Evolutionary conservation across 1,140 invertebrate species (phyloP).

Genomic region (Temnothorax nylanderi): DNA sequence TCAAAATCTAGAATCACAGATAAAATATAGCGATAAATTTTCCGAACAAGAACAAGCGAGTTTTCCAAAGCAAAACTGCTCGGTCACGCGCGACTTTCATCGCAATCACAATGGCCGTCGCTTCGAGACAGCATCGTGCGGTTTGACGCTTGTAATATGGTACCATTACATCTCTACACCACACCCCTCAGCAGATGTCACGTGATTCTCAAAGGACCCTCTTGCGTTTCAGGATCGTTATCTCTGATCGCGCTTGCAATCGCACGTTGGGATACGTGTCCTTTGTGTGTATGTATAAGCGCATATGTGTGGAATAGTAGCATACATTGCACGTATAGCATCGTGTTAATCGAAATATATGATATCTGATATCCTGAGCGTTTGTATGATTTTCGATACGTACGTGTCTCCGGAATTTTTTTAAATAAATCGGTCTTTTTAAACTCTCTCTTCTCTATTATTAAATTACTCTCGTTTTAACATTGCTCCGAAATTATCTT

Average conservation of each 20-base stretch:
- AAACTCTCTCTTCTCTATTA: background rate
- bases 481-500: background rate
- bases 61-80: background rate
- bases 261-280: constrained; percentile 19
- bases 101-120: constrained; percentile 64
- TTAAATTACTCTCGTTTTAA: background rate
- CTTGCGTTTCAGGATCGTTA: constrained; percentile 68
- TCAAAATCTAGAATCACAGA: background rate
- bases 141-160: constrained; percentile 70
- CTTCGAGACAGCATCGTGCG: constrained; percentile 65
- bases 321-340: background rate
- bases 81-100: constrained; percentile 28
- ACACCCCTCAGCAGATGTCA: constrained; percentile 70
- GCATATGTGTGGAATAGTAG: background rate
- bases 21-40: background rate
- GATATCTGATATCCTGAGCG: constrained; percentile 24
- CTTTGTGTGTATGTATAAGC: background rate
- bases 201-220: constrained; percentile 70
- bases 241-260: constrained; percentile 64
- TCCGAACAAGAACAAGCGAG: background rate
- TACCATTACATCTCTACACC: constrained; percentile 64
- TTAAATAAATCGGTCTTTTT: background rate
- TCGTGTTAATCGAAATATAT: constrained; percentile 52
- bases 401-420: background rate
- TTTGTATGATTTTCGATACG: background rate